phyloP scores from a whole-genome alignment of 2,888 invertebrate species.

The Lasioglossum vierecki region DNA sequence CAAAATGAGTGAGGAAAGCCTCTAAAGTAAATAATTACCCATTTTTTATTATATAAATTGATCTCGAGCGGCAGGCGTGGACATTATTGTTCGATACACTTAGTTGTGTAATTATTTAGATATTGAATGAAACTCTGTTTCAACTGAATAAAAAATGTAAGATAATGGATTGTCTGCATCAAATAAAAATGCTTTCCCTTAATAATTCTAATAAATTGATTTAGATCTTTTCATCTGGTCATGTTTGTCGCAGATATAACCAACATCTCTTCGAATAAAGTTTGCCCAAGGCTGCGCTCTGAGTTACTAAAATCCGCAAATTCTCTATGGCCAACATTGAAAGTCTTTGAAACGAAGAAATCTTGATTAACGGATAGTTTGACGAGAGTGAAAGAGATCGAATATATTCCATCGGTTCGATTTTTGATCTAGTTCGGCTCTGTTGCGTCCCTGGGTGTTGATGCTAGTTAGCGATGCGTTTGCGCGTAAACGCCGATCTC shows the following conservation, averaged over 20 bases:
- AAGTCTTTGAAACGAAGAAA: not conserved
- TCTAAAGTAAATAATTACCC: no score
- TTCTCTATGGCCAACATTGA: not conserved
- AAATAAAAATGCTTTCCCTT: not conserved
- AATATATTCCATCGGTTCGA: not conserved
- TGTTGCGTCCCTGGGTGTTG: not conserved
- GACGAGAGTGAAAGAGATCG: not conserved
- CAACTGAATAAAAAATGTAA: not conserved
- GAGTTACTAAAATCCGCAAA: not conserved
- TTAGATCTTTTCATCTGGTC: no score
- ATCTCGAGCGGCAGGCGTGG: not conserved
- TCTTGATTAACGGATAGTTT: not conserved
- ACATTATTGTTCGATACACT: not conserved
- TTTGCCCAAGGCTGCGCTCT: not conserved
- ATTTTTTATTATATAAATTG: not conserved
- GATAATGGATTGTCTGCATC: not conserved
- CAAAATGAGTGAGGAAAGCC: no score
- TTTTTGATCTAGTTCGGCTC: not conserved
- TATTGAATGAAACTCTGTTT: not conserved
- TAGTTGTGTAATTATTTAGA: no score
- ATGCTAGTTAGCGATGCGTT: constrained; percentile 65
- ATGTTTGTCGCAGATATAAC: no score
- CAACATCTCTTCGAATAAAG: not conserved
- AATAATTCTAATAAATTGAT: no score
- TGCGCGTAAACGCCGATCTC: constrained; percentile 77